Evolutionary conservation across 1,140 invertebrate genomes (phyloP).

Genomic region (Aethina tumida): DNA sequence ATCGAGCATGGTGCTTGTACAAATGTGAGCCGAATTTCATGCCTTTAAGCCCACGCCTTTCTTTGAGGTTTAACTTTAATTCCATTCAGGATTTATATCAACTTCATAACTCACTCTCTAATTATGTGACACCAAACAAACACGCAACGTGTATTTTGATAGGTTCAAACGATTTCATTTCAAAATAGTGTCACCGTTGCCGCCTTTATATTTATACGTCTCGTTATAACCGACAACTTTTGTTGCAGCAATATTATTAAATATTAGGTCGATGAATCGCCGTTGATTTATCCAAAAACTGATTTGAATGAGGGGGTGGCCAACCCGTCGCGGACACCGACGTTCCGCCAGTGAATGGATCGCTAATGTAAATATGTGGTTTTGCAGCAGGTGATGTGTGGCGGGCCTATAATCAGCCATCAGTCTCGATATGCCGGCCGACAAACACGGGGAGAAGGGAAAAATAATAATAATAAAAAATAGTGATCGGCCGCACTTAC

Average conservation of each 20-base stretch:
- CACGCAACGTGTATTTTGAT: too few relatives aligned
- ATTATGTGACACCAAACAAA: too few relatives aligned
- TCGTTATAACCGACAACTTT: slow-evolving; percentile 18
- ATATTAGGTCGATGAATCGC: slow-evolving; percentile 15
- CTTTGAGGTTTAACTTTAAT: too few relatives aligned
- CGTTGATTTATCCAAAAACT: slow-evolving; percentile 10
- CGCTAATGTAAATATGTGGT: slow-evolving; percentile 30
- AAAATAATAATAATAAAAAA: too few relatives aligned
- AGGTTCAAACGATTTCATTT: slow-evolving; percentile 19
- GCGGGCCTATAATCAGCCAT: slow-evolving; percentile 28
- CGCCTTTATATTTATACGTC: slow-evolving; percentile 15
- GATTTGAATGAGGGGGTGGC: slow-evolving; percentile 4
- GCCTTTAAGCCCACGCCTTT: too few relatives aligned
- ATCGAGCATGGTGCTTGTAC: too few relatives aligned
- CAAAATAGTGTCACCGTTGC: slow-evolving; percentile 8
- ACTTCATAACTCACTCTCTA: too few relatives aligned
- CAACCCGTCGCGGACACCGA: slow-evolving; percentile 2
- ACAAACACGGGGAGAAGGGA: slow-evolving; percentile 24
- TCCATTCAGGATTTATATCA: too few relatives aligned
- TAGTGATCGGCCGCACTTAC: slow-evolving; percentile 23
- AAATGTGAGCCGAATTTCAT: too few relatives aligned
- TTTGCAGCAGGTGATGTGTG: slow-evolving; percentile 24
- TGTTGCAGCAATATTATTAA: slow-evolving; percentile 17
- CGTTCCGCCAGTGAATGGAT: slow-evolving; percentile 5
- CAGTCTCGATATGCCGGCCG: slow-evolving; percentile 25